phyloP scores from a whole-genome alignment of 2,797 vertebrate genomes.

The Malacoraja senta region DNA sequence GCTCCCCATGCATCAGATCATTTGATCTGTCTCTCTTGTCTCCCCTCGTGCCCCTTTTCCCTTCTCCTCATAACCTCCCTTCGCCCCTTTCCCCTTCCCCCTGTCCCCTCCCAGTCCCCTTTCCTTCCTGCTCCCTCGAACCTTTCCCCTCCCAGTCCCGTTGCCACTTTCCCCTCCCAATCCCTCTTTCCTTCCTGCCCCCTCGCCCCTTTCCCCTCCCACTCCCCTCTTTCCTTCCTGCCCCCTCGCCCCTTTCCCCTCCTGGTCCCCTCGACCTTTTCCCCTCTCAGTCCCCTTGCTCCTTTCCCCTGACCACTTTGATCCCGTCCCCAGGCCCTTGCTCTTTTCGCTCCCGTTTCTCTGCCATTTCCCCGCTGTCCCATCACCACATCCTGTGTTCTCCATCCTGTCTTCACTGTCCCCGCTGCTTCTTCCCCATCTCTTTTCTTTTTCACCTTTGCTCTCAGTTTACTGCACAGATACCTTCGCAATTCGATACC shows the following conservation, averaged over 20 bases:
- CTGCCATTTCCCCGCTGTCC: too few relatives aligned
- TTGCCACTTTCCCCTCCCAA: too few relatives aligned
- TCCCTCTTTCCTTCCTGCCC: rapidly evolving
- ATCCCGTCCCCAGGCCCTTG: too few relatives aligned
- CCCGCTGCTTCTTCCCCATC: too few relatives aligned
- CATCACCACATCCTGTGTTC: too few relatives aligned
- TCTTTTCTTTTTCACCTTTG: neutral
- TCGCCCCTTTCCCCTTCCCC: neutral
- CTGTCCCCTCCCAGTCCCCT: rapidly evolving
- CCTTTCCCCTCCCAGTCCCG: neutral
- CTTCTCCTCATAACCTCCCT: neutral
- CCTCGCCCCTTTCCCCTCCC: too few relatives aligned
- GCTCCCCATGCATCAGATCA: too few relatives aligned
- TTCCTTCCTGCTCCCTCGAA: too few relatives aligned
- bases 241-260: slow-evolving; percentile 23
- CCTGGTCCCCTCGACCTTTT: rapidly evolving
- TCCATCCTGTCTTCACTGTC: too few relatives aligned
- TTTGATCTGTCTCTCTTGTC: neutral
- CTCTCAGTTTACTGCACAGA: too few relatives aligned
- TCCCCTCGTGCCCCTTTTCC: neutral
- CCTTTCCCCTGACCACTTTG: neutral
- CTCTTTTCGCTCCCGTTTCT: too few relatives aligned
- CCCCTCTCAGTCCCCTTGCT: neutral
- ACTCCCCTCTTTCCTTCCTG: neutral
- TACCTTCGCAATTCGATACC: too few relatives aligned